Conservation (phyloP, 1,140 invertebrate species). For the Drosophila malerkotliana region DNA sequence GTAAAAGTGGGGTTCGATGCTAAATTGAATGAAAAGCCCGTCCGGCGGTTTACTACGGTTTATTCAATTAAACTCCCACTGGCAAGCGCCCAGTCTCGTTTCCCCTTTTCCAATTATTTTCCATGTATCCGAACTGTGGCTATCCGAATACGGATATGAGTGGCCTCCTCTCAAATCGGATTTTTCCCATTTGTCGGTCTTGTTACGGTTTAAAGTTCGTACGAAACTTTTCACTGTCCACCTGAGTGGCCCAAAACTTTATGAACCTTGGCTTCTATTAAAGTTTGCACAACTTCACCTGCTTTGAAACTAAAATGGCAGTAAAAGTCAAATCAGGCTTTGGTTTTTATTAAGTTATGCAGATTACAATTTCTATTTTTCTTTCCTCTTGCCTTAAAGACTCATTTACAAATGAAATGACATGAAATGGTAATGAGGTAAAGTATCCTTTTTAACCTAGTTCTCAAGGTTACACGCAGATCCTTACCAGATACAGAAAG, state of each 20-base stretch:
- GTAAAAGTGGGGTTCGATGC: slow-evolving; percentile 41
- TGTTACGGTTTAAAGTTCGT: background rate
- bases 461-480: slow-evolving; percentile 10
- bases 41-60: slow-evolving; percentile 37
- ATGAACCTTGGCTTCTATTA: slow-evolving; percentile 2
- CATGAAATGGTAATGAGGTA: background rate
- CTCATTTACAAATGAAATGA: background rate
- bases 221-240: slow-evolving; percentile 21
- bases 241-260: slow-evolving; percentile 11
- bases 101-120: slow-evolving; percentile 1
- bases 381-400: no score
- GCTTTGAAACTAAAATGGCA: background rate
- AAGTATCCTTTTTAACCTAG: background rate
- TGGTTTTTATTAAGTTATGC: background rate
- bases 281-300: background rate
- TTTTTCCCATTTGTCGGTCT: slow-evolving; percentile 1
- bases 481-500: slow-evolving; percentile 11
- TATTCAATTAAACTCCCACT: slow-evolving; percentile 51
- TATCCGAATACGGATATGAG: slow-evolving; percentile 3
- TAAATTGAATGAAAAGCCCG: slow-evolving; percentile 60
- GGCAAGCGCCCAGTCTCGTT: background rate
- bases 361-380: background rate
- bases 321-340: background rate
- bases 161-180: slow-evolving; percentile 14
- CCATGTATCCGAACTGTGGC: slow-evolving; percentile 7